phyloP scores from a whole-genome alignment of 2,113 vertebrate species.

The Pseudorectes ferrugineus region DNA sequence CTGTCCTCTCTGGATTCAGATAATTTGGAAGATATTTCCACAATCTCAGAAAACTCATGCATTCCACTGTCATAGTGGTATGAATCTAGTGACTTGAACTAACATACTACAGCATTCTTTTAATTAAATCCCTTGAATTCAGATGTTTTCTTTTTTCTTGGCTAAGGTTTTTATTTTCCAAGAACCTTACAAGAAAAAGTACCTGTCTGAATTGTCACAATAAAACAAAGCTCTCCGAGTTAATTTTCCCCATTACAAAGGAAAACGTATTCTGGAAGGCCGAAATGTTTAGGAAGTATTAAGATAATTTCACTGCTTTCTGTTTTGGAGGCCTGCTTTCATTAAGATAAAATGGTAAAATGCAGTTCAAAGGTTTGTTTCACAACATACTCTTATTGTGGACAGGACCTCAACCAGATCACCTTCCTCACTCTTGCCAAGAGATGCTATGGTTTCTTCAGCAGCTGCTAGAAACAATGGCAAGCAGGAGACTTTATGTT shows the following conservation, averaged over 20 bases:
- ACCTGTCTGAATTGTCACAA: not conserved
- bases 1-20: not conserved
- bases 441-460: rapidly evolving
- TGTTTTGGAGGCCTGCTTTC: not conserved
- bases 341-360: not conserved
- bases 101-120: not conserved
- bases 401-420: not conserved
- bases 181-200: not conserved
- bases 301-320: not conserved
- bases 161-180: not conserved
- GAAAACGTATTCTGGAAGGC: not conserved
- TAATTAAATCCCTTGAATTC: not conserved
- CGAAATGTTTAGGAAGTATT: not conserved
- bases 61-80: not conserved
- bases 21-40: not conserved
- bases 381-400: not conserved
- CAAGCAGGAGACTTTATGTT: not conserved
- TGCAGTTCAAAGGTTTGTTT: not conserved
- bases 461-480: not conserved
- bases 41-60: not conserved
- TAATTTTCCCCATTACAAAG: not conserved
- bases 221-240: not conserved
- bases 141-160: not conserved
- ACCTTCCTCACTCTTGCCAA: not conserved
- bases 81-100: not conserved